Evolutionary conservation across 2,797 vertebrate genomes (phyloP), one percentile per base, ranked within the genome.

Genomic region (Phataginus tetradactyla): DNA sequence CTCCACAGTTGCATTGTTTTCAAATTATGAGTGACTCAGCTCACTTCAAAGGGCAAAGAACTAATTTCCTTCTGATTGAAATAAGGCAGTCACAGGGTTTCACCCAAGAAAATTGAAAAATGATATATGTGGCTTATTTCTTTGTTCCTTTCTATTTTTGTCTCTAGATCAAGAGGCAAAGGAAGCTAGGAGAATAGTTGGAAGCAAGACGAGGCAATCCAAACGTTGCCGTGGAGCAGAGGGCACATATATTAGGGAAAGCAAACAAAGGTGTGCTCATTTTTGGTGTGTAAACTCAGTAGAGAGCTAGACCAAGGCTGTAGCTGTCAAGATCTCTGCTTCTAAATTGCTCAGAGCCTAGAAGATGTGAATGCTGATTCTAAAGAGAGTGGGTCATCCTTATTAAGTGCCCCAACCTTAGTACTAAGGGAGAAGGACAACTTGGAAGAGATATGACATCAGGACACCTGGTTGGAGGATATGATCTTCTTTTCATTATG

Each of bases 61-160:
- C 51, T 94, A 96, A 97, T 96, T 96, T 97, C 77, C 61, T 94
- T 95, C 86, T 88, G 55, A 96, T 86, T 96, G 51, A 94, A 96
- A 97, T 96, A 89, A 96, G 53, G 68, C 61, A 90, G 91, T 90
- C 86, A 95, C 39, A 92, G 68, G 25, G 42, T 88, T 96, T 95
- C 77, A 78, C 86, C 93, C 11, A 93, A 88, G 77, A 96, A 96
- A 96, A 96, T 92, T 91, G 61, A 96, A 96, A 97, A 95, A 87
- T 95, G 85, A 92, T 86, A 57, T 87, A 95, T 92, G 66, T 92
- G 63, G 42, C 55, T 95, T 97, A 80, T 93, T 97, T 95, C 72
- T 92, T 96, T 90, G 53, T 78, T 96, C 32, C 45, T 92, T 88
- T 90, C 29, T 32, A 27, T 57, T 92, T 95, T 88, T 90, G 34